Evolutionary conservation across 2,113 vertebrate genomes (phyloP), one percentile per base, ranked within the genome.

Genomic region (Neodontobutis hainanensis): DNA sequence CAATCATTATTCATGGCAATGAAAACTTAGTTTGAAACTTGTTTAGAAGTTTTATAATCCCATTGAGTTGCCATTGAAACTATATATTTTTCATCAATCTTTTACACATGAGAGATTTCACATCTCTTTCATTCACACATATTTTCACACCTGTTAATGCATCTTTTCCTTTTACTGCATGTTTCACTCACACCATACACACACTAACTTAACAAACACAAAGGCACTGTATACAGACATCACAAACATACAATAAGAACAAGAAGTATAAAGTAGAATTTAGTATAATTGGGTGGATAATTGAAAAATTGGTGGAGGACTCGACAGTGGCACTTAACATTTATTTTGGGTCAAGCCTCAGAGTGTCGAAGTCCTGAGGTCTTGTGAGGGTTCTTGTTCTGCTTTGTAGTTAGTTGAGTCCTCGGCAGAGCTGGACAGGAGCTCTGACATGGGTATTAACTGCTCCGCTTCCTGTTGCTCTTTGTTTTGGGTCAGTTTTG

Each of bases 331-430:
- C 74, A 67, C 70, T 60, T 58, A 42, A 38, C 8, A 6, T 11
- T 61, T 47, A 14, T 46, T 77, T 69, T 46, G 47, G 60, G 35
- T 15, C 43, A 51, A 3, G 40, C 40, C 46, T 68, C 83, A 90
- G 61, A 88, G 79, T 57, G 70, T 79, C 19, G 80, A 88, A 65
- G 81, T 88, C 83, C 81, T 83, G 44, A 74, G 56, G 64, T 87
- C 85, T 78, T 72, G 77, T 69, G 80, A 85, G 27, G 77, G 82
- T 16, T 86, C 78, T 46, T 59, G 68, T 73, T 61, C 73, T 0
- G 59, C 36, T 68, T 76, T 75, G 60, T 36, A 8, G 50, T 47
- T 73, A 70, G 61, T 42, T 1, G 50, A 66, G 44, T 85, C 74
- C 14, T 71, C 83, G 10, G 35, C 44, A 12, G 83, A 78, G 63